Percentiles rank a stretch among this genome's conserved stretches.
Evolutionary conservation across 2,113 vertebrate genomes (phyloP).

Genomic region (Ailurus styani): DNA sequence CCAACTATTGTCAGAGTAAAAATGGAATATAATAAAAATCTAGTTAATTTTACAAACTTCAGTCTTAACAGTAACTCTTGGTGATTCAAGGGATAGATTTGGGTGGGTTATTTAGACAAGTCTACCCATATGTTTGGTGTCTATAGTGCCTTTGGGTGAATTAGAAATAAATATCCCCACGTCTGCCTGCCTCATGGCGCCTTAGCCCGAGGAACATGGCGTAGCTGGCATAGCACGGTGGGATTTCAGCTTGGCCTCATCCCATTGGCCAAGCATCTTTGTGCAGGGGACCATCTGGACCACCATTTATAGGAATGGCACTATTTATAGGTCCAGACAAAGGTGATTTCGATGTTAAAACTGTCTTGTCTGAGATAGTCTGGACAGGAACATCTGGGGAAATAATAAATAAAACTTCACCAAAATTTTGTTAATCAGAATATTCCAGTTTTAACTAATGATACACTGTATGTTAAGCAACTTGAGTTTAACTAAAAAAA

Average conservation of each 20-base stretch:
- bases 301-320: neutral
- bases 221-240: neutral
- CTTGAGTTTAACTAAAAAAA: neutral
- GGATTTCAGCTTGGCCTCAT: neutral
- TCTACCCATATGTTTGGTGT: neutral
- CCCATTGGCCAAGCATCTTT: neutral
- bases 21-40: neutral
- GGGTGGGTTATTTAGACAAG: neutral
- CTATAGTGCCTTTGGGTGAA: neutral
- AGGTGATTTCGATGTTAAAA: neutral
- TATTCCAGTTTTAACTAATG: neutral
- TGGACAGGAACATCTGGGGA: neutral
- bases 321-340: neutral
- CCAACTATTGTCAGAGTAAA: neutral
- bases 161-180: neutral
- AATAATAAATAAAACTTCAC: neutral
- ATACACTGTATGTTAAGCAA: neutral
- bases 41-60: neutral
- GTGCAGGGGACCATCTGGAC: neutral
- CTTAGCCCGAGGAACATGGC: neutral
- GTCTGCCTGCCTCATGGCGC: neutral
- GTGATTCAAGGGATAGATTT: neutral
- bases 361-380: neutral
- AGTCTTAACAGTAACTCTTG: neutral
- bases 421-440: neutral